Percentiles rank a stretch among this genome's conserved stretches.
Evolutionary conservation across 2,888 invertebrate species (phyloP).

Genomic region (Drosophila maculinotata): DNA sequence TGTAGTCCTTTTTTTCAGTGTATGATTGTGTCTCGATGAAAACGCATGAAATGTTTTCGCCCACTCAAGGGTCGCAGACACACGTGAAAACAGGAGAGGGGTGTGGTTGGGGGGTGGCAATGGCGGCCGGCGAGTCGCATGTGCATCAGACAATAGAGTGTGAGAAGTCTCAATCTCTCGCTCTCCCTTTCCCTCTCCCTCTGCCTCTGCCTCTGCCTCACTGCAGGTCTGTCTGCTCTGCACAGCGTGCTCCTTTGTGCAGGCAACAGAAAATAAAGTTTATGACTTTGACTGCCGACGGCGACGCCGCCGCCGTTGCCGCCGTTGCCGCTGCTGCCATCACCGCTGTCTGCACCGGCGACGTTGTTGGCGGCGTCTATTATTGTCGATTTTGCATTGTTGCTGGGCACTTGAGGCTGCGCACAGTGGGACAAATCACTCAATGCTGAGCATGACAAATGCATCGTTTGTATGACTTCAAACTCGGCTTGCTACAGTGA

Average conservation of each 20-base stretch:
- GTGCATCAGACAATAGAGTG: conserved; percentile 62
- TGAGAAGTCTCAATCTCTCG: conserved; percentile 46
- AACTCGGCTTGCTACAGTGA: too few species aligned
- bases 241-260: conserved; percentile 73
- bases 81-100: conserved; percentile 38
- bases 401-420: conserved; percentile 54
- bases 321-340: neutral
- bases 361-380: conserved; percentile 59
- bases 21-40: conserved; percentile 72
- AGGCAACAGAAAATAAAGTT: conserved; percentile 81
- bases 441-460: neutral
- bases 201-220: conserved; percentile 21
- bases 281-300: conserved; percentile 78
- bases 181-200: neutral
- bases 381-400: conserved; percentile 75
- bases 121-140: conserved; percentile 48
- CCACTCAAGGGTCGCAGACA: conserved; percentile 70
- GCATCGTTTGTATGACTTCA: too few species aligned
- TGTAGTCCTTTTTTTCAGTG: neutral
- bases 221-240: conserved; percentile 2
- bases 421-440: conserved; percentile 35
- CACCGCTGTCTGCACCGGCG: conserved; percentile 72
- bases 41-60: conserved; percentile 76
- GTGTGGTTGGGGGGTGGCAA: conserved; percentile 2
- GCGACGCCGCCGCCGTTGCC: conserved; percentile 38